Evolutionary conservation across 2,888 invertebrate genomes (phyloP), one percentile per base, ranked within the genome.

Genomic region (Mactromeris polynyma): DNA sequence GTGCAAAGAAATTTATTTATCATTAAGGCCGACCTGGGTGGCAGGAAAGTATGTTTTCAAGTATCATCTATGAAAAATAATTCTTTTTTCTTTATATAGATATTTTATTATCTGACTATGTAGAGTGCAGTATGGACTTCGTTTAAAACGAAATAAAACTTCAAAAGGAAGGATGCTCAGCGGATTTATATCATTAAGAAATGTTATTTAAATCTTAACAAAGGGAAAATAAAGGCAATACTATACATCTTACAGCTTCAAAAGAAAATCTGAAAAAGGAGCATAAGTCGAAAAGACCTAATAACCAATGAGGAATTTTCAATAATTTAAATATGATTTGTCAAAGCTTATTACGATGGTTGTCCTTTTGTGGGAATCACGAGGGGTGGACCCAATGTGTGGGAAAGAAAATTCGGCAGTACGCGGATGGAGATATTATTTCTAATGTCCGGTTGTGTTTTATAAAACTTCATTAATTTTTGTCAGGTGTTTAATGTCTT

Each of bases 1-100:
- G 88, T 88, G 88, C 88, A 88, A 88, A 88, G 82, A 77, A 88
- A 85, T 88, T 82, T 58, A 69, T 79, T 58, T 26, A 21, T 79
- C 51, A 33, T 46, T 73, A 73, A 36, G 73, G 73, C 31, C 85
- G 26, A 64, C 88, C 82, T 85, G 88, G 88, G 88, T 88, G 88
- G 88, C 82, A 81, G 84, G 40, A 40, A n/a, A 9, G 6, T 40
- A 21, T 78, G 82, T 78, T 58, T 54, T 81, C 73, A 82, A 77
- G 36, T 78, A 33, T 64, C 82, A 82, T 82, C 38, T 82, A 36
- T 73, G 73, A 33, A 73, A 73, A 73, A 36, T 69, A 73, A 36
- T 33, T 33, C 36, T 73, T 36, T 73, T 73, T 73, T 73, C 73
- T 73, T 73, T 73, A 73, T 36, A 73, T 73, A 73, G 73, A 73